phyloP scores from a whole-genome alignment of 1,140 invertebrate genomes.

The Aphaenogaster ashmeadi region DNA sequence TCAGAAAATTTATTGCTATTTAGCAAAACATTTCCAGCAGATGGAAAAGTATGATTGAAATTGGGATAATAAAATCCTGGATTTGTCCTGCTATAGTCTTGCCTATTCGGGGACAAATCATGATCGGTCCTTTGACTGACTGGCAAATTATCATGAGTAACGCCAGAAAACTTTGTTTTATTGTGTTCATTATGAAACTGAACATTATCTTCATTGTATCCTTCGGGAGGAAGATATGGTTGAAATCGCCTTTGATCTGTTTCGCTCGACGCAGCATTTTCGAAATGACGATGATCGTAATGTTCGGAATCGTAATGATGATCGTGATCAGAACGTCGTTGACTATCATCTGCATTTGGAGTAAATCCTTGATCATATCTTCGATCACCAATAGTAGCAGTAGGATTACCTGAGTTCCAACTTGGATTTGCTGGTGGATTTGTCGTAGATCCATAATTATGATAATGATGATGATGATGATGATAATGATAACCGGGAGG shows the following conservation, averaged over 20 bases:
- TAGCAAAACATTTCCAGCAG: conserved; percentile 66
- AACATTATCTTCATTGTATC: conserved; percentile 2
- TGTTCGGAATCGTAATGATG: conserved; percentile 26
- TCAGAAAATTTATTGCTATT: conserved; percentile 1
- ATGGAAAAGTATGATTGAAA: conserved; percentile 1
- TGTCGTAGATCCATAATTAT: neutral
- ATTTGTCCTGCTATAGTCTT: conserved; percentile 51
- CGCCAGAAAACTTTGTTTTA: neutral
- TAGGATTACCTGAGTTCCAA: neutral
- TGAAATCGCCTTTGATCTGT: conserved; percentile 23
- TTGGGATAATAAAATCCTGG: conserved; percentile 39
- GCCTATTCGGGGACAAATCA: conserved; percentile 23
- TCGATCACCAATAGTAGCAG: neutral
- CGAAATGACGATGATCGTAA: conserved; percentile 43
- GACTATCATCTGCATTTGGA: neutral
- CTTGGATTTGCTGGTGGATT: conserved; percentile 24
- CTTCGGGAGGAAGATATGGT: conserved; percentile 3
- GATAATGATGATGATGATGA: neutral
- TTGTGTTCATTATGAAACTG: neutral
- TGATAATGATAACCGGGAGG: conserved; percentile 27
- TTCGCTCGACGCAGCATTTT: conserved; percentile 46
- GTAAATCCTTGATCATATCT: conserved; percentile 7
- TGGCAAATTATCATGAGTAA: neutral
- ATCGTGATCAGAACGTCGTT: neutral
- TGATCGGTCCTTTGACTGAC: neutral